phyloP scores from a whole-genome alignment of 2,113 vertebrate genomes.

The Puffinus mauretanicus region DNA sequence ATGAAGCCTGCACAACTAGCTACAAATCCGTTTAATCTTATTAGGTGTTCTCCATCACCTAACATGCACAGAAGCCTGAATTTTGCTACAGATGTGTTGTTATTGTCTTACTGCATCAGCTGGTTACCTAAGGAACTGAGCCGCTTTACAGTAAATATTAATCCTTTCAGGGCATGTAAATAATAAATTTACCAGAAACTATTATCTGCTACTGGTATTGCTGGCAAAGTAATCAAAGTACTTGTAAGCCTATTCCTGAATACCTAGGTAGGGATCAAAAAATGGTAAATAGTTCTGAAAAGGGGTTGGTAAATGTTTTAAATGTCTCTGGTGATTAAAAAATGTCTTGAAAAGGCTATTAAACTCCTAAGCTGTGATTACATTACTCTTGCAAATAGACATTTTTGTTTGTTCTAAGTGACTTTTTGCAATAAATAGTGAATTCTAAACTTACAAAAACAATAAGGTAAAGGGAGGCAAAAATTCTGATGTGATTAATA shows the following conservation, averaged over 20 bases:
- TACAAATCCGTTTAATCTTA: not conserved
- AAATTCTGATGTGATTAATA: constrained; percentile 3
- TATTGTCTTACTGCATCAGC: not conserved
- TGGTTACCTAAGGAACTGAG: not conserved
- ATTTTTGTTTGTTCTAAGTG: constrained; percentile 26
- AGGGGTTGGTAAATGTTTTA: constrained; percentile 36
- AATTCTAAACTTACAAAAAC: constrained; percentile 38
- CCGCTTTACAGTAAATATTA: not conserved
- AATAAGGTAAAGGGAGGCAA: not conserved
- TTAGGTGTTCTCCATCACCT: not conserved
- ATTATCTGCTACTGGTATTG: not conserved
- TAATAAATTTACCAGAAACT: constrained; percentile 31
- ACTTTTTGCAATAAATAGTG: constrained; percentile 30
- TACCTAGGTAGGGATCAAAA: constrained; percentile 5
- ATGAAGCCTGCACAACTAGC: not conserved
- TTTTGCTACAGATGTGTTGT: not conserved
- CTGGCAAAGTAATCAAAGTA: constrained; percentile 8
- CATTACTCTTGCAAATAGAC: constrained; percentile 44
- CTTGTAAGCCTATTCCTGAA: not conserved
- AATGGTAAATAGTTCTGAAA: constrained; percentile 45
- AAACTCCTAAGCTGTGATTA: constrained; percentile 39
- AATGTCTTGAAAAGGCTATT: constrained; percentile 43
- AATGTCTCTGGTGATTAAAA: constrained; percentile 28
- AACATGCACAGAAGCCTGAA: not conserved
- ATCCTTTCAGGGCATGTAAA: constrained; percentile 18